These are phyloP conservation scores for Automeris io DNA, from an alignment of 2,888 invertebrate species.

Conservation along the genomic window DNA sequence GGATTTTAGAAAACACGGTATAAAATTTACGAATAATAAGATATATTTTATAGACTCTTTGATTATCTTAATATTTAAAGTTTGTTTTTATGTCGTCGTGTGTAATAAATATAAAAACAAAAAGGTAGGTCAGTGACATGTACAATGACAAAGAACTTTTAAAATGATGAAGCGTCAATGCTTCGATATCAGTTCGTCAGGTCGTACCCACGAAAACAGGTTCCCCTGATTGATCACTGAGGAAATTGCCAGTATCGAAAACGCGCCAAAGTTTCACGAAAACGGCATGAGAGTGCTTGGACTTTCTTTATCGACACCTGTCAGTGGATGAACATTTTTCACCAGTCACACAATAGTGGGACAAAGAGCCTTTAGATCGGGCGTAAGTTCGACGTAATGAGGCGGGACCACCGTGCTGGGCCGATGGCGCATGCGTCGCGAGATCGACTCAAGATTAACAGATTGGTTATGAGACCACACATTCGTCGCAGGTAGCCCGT, in stretches of 20 bases:
- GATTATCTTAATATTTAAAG: too few relatives aligned
- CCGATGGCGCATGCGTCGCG: slow-evolving; percentile 62
- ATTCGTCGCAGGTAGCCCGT: slow-evolving; percentile 69
- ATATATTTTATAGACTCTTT: too few relatives aligned
- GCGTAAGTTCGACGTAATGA: slow-evolving; percentile 60
- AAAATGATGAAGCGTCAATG: slow-evolving; percentile 37
- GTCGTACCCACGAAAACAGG: slow-evolving; percentile 43
- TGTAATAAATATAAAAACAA: slow-evolving; percentile 14
- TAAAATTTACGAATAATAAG: too few relatives aligned
- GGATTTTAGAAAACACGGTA: not conserved
- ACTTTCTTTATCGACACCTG: slow-evolving; percentile 66
- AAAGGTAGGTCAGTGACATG: slow-evolving; percentile 22
- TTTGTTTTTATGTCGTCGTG: slow-evolving; percentile 14
- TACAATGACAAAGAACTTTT: slow-evolving; percentile 27
- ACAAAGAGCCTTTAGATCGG: slow-evolving; percentile 43
- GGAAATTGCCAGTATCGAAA: slow-evolving; percentile 46
- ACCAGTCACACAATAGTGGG: slow-evolving; percentile 63
- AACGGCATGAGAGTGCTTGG: slow-evolving; percentile 21
- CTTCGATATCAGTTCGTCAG: slow-evolving; percentile 31
- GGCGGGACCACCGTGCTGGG: slow-evolving; percentile 65
- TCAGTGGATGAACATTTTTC: slow-evolving; percentile 68
- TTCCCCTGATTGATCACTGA: slow-evolving; percentile 50
- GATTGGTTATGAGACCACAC: slow-evolving; percentile 70
- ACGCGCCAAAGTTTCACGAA: slow-evolving; percentile 33
- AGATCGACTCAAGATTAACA: slow-evolving; percentile 67